Evolutionary conservation across 2,113 vertebrate genomes (phyloP).

Genomic region (Falcunculus frontatus): DNA sequence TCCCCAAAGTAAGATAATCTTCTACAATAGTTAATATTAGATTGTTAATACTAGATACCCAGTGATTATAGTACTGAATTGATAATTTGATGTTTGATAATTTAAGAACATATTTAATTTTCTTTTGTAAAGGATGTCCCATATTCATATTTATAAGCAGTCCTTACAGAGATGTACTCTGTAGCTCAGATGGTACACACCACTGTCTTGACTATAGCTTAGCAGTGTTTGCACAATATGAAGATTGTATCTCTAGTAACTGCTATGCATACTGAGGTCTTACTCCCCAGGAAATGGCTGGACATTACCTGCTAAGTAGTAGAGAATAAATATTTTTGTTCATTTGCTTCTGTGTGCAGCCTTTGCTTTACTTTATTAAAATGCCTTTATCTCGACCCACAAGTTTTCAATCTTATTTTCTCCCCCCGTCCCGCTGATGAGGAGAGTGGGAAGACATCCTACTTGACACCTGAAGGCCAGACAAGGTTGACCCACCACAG

Average conservation of each 20-base stretch:
- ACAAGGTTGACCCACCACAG: not conserved
- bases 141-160: not conserved
- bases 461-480: not conserved
- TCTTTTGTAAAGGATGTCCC: not conserved
- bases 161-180: not conserved
- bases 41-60: not conserved
- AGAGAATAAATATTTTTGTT: not conserved
- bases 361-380: not conserved
- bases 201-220: not conserved
- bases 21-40: not conserved
- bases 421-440: not conserved
- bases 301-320: not conserved
- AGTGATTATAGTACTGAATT: not conserved
- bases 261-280: fast-evolving
- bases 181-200: not conserved
- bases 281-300: not conserved
- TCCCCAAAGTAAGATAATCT: not conserved
- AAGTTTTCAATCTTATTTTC: not conserved
- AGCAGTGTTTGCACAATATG: not conserved
- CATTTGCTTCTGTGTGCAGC: fast-evolving
- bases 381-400: fast-evolving
- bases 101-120: not conserved
- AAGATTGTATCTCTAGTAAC: not conserved
- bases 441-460: not conserved
- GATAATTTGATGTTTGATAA: not conserved